Evolutionary conservation across 2,888 invertebrate species (phyloP), one percentile per base, ranked within the genome.

Genomic region (Tipula unca): DNA sequence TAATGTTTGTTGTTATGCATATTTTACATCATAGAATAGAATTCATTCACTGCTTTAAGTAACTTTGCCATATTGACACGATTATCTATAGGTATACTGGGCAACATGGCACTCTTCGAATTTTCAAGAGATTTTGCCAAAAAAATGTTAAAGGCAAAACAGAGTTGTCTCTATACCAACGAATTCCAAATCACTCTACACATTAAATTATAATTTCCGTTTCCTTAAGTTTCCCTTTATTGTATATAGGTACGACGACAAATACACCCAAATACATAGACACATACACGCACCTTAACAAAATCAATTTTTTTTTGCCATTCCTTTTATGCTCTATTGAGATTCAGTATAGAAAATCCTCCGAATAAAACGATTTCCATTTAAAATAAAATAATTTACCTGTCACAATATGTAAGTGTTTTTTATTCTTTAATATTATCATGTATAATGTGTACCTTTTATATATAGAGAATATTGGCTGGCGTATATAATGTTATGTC

Each of bases 301-400:
- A 69, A 69, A 69, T 69, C 25, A 69, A 69, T 69, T 69, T 14
- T 1, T 25, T 69, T 25, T 5, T 69, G 20, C 69, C 25, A 69
- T 69, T 69, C 25, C 25, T 25, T 69, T 69, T 25, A 69, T 25
- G 69, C 69, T 69, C 69, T 69, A 69, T 69, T 69, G 69, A 69
- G 69, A 69, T 69, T 25, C 25, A 10, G 69, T 25, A 5, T 48
- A 13, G 69, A 25, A 69, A 69, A 69, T 69, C 69, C 25, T 69
- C 20, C 25, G 69, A 69, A 69, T 69, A 69, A 69, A 69, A 69
- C 69, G 69, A 69, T 69, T 69, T 69, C 69, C 25, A 69, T 69
- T 69, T 69, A 69, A 69, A 69, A 69, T 69, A 25, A 69, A 69
- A 69, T 69, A 69, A 69, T 69, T 69, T 69, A 69, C 69, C 69